A percentile compares a stretch with the other conserved stretches of the same genome.
Conservation (phyloP, 2,797 vertebrate genomes). For the Eurystomus glaucurus region DNA sequence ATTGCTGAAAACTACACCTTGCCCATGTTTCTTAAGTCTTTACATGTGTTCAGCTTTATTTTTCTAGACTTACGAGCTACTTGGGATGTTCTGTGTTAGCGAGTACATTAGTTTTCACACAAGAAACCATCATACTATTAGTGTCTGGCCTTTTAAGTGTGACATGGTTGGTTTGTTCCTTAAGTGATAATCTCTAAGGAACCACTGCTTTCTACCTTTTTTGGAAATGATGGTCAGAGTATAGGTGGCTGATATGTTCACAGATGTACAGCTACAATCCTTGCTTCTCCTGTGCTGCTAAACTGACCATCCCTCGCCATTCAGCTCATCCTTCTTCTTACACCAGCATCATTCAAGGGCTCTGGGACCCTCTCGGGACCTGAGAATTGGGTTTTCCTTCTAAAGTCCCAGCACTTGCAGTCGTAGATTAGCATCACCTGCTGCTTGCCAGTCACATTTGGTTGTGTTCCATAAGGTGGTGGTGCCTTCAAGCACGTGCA, state of each 20-base stretch:
- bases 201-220: neutral
- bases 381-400: neutral
- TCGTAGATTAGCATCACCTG: accelerated
- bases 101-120: neutral
- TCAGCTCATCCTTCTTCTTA: neutral
- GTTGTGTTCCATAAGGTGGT: neutral
- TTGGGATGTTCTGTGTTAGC: neutral
- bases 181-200: neutral
- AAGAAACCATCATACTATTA: neutral
- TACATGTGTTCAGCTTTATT: neutral
- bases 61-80: neutral
- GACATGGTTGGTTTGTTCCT: neutral
- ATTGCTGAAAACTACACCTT: neutral
- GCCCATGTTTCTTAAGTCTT: neutral
- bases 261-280: accelerated
- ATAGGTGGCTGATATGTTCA: neutral
- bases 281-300: neutral
- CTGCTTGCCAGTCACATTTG: neutral
- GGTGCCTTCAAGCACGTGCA: neutral
- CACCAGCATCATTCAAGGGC: neutral
- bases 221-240: neutral
- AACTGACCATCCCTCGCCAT: neutral
- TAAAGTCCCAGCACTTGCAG: neutral
- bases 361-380: neutral
- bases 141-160: neutral